Percentiles rank a stretch among this genome's conserved stretches.
Conservation (phyloP, 1,140 invertebrate species). For the Pygmarrhopalites habei region DNA sequence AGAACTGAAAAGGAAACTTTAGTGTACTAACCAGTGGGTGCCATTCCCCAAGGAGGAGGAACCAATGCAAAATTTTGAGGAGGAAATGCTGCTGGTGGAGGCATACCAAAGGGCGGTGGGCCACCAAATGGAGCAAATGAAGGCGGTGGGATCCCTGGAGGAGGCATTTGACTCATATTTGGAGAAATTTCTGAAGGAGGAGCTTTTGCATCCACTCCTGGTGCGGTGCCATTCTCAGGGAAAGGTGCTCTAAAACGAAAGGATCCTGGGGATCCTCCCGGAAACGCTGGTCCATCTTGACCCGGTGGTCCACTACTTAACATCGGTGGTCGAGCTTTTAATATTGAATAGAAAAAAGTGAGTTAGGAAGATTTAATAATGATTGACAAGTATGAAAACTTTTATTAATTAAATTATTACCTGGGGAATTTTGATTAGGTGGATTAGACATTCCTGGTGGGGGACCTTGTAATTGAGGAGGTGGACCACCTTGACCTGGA, state of each 20-base stretch:
- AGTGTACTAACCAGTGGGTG: too few relatives aligned
- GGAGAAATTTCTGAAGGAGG: neutral
- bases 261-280: neutral
- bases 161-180: neutral
- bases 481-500: neutral
- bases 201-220: neutral
- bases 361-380: too few relatives aligned
- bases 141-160: constrained; percentile 15
- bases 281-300: constrained; percentile 1
- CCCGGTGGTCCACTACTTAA: too few relatives aligned
- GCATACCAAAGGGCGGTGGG: constrained; percentile 54
- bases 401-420: too few relatives aligned
- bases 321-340: too few relatives aligned
- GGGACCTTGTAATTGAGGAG: neutral
- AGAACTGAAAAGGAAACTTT: too few relatives aligned
- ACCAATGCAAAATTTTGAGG: constrained; percentile 29
- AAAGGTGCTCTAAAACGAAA: too few relatives aligned
- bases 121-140: constrained; percentile 9
- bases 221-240: neutral
- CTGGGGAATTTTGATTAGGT: neutral
- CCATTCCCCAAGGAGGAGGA: constrained; percentile 46
- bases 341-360: too few relatives aligned
- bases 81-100: constrained; percentile 50
- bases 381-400: too few relatives aligned
- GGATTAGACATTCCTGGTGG: neutral